These are phyloP conservation scores for Recurvirostra avosetta DNA, from an alignment of 2,113 vertebrate species.

Conservation along the genomic window DNA sequence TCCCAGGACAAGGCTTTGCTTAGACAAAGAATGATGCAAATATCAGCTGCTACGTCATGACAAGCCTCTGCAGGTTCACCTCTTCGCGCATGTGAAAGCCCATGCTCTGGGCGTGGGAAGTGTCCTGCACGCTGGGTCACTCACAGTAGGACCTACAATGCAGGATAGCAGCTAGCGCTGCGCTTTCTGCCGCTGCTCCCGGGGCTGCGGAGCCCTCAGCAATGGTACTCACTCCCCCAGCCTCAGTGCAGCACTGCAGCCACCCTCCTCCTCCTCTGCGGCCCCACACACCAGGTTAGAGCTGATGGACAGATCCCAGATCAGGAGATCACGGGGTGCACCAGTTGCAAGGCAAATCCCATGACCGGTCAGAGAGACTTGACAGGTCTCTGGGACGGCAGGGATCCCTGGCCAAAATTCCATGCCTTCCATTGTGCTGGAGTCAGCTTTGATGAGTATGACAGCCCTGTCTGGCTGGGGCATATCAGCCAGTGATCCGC, in stretches of 20 bases:
- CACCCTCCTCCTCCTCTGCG: background rate
- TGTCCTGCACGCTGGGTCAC: background rate
- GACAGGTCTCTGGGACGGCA: background rate
- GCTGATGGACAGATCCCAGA: background rate
- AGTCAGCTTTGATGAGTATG: constrained; percentile 23
- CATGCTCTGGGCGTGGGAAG: background rate
- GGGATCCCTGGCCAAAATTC: constrained; percentile 32
- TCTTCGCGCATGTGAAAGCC: accelerated
- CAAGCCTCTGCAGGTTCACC: background rate
- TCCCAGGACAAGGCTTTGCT: background rate
- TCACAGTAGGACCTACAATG: background rate
- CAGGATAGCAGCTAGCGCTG: background rate
- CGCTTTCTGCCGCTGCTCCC: background rate
- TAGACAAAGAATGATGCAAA: accelerated
- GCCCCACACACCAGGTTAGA: background rate
- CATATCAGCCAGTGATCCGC: background rate
- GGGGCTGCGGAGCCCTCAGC: background rate
- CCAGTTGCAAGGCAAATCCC: constrained; percentile 31
- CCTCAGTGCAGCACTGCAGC: background rate
- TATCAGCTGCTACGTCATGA: background rate
- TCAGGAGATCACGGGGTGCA: background rate
- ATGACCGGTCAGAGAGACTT: background rate
- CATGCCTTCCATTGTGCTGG: constrained; percentile 12
- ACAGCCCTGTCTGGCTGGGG: background rate
- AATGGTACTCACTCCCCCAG: background rate